These are phyloP conservation scores for Calliphora vomitoria DNA, from an alignment of 2,888 invertebrate species.

Conservation along the genomic window DNA sequence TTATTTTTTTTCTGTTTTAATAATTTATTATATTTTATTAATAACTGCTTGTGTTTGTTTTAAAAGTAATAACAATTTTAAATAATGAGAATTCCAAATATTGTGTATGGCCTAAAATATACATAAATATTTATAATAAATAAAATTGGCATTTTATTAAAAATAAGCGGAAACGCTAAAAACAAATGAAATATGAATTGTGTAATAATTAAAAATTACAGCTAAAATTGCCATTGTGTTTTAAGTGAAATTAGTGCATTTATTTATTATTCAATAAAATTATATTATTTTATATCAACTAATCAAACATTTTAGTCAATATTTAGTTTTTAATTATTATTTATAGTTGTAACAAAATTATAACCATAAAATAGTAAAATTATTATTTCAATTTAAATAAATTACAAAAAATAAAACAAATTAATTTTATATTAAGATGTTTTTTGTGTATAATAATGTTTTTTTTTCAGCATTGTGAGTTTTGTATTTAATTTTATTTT, in stretches of 20 bases:
- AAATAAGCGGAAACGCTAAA: background rate
- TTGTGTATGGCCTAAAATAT: conserved; percentile 15
- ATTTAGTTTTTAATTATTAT: conserved; percentile 38
- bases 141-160: background rate
- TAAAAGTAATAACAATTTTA: conserved; percentile 20
- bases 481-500: background rate
- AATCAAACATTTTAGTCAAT: conserved; percentile 71
- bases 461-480: conserved; percentile 18
- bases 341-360: conserved; percentile 11
- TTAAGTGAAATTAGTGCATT: conserved; percentile 42
- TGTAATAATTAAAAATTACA: conserved; percentile 18
- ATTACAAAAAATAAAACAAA: conserved; percentile 4
- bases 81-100: conserved; percentile 69
- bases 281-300: conserved; percentile 46
- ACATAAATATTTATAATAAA: background rate
- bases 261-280: conserved; percentile 30
- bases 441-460: background rate
- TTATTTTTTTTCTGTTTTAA: conserved; percentile 36
- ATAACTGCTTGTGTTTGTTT: conserved; percentile 44
- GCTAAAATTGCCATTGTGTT: conserved; percentile 52
- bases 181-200: background rate
- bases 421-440: background rate
- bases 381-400: conserved; percentile 18
- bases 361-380: conserved; percentile 5
- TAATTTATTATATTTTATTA: conserved; percentile 48